These are phyloP conservation scores for Sarcophaga subvicina DNA, from an alignment of 2,888 invertebrate genomes.

Conservation along the genomic window DNA sequence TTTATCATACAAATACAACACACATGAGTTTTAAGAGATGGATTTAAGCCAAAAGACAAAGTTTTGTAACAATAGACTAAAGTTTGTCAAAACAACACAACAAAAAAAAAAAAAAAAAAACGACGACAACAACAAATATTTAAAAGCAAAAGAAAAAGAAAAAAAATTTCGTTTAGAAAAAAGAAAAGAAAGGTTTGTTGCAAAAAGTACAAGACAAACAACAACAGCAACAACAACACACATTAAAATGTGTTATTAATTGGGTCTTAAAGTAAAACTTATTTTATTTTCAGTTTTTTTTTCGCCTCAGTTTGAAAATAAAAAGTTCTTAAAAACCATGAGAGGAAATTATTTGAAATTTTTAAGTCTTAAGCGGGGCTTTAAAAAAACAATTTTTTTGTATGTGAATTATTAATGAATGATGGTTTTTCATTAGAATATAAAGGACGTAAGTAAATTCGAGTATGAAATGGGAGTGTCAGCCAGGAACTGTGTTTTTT, in stretches of 20 bases:
- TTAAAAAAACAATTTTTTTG: too few relatives aligned
- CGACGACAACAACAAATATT: background rate
- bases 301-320: background rate
- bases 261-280: background rate
- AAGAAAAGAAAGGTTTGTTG: conserved; percentile 2
- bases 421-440: too few relatives aligned
- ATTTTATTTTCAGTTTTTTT: background rate
- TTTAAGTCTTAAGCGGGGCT: background rate
- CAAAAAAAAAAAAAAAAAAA: background rate
- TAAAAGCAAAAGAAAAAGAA: background rate
- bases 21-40: conserved; percentile 7
- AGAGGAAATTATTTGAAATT: background rate
- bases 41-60: conserved; percentile 27
- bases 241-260: conserved; percentile 37
- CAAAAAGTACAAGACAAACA: too few relatives aligned
- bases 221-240: background rate
- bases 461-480: too few relatives aligned
- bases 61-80: conserved; percentile 14
- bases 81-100: background rate
- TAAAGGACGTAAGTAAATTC: too few relatives aligned
- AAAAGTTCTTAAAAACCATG: background rate
- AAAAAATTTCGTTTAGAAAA: background rate
- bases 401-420: too few relatives aligned
- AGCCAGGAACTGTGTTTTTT: too few relatives aligned
- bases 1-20: background rate